Percentiles rank a stretch among this genome's conserved stretches.
Conservation (phyloP, 2,888 invertebrate genomes). For the Torymus aiolomorphi region DNA sequence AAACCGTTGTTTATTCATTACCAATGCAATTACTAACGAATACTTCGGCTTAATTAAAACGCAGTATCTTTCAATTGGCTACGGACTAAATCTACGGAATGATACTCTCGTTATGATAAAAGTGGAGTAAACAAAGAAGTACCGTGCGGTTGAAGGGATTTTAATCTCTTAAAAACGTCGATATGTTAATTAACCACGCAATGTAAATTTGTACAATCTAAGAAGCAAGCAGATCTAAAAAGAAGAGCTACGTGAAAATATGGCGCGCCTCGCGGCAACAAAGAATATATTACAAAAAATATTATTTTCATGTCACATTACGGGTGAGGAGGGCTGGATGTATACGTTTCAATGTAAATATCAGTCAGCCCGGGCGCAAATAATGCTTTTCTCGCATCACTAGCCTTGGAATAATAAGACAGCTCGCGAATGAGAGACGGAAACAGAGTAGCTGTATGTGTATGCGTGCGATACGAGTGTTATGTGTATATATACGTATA, state of each 20-base stretch:
- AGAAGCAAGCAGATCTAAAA: not conserved
- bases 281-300: no score
- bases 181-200: not conserved
- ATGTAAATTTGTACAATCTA: not conserved
- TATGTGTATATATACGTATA: not conserved
- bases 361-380: not conserved
- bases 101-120: not conserved
- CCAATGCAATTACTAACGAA: not conserved
- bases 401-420: not conserved
- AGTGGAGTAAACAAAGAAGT: not conserved
- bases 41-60: not conserved
- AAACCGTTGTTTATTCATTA: no score
- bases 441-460: not conserved
- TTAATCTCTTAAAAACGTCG: no score
- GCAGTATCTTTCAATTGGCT: no score
- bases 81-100: no score
- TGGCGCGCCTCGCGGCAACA: not conserved
- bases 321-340: not conserved
- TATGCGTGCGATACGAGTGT: not conserved
- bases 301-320: not conserved
- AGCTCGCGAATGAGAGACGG: slow-evolving; percentile 2
- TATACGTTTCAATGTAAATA: not conserved
- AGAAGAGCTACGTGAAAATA: not conserved
- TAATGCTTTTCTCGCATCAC: not conserved
- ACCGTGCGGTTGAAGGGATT: not conserved